phyloP scores from a whole-genome alignment of 2,113 vertebrate species.

The Cygnus buccinator region DNA sequence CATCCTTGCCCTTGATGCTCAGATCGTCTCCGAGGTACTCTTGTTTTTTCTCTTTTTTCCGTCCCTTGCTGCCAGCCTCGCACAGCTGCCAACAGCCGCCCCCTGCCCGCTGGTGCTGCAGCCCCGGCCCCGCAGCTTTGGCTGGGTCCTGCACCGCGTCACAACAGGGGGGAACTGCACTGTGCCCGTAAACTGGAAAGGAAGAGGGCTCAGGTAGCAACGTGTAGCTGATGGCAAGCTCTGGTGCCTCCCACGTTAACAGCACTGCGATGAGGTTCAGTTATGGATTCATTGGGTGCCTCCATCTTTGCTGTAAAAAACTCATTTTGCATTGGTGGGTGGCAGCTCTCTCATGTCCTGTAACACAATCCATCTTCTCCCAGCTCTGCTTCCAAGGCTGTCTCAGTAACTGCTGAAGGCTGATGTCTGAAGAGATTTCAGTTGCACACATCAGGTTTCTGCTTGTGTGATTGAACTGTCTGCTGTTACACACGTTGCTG shows the following conservation, averaged over 20 bases:
- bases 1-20: neutral
- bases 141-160: too few relatives aligned
- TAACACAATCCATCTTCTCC: neutral
- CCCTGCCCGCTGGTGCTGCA: neutral
- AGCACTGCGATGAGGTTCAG: neutral
- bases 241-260: neutral
- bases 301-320: neutral
- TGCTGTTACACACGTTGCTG: neutral
- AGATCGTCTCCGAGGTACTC: neutral
- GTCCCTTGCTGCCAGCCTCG: fast-evolving
- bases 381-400: neutral
- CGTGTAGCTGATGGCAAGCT: neutral
- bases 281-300: neutral
- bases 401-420: neutral
- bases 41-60: neutral
- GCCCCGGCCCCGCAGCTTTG: fast-evolving
- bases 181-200: neutral
- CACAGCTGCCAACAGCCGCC: neutral
- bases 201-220: neutral
- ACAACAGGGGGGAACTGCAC: fast-evolving
- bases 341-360: neutral
- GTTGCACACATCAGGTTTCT: neutral
- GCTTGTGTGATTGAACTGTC: neutral
- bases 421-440: neutral
- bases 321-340: neutral